Evolutionary conservation across 2,113 vertebrate genomes (phyloP), one percentile per base, ranked within the genome.

Genomic region (Microcebus griseorufus): DNA sequence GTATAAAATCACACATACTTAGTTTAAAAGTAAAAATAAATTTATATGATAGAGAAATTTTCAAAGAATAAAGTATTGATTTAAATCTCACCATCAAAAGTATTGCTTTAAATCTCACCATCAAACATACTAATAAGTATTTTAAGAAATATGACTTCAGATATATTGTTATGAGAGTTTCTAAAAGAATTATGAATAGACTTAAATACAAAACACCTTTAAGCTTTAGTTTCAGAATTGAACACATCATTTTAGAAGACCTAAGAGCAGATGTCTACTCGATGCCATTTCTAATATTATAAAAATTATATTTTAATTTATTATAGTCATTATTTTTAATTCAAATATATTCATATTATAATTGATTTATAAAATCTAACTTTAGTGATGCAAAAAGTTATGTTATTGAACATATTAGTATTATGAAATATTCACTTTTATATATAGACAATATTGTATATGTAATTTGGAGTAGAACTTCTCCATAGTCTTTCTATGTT

Each of bases 1-100:
- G 53, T 80, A 48, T 64, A 69, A 65, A 93, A 53, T 70, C 20
- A 45, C 80, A 42, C 53, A 55, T 64, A 10, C 7, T 53, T 60
- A 87, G 76, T 76, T 94, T 60, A 58, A 51, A 88, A 65, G 34
- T 64, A 84, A 84, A 95, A 79, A 45, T 45, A 89, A 89, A 65
- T 8, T 34, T 8, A 60, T 72, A 11, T 64, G 12, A 86, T 20
- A 76, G 13, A 78, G 11, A 80, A 85, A 73, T 67, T 67, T 27
- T 5, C 9, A 80, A 85, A 51, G 3, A 69, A 23, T 81, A 58
- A 65, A 84, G 20, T n/a, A 65, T 76, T 29, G 13, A 20, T 78
- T 86, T 86, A 76, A 88, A 78, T 96, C 16, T 60, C 34, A 62
- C 25, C 58, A 22, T 60, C 58, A 86, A 16, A 17, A 84, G 20